Evolutionary conservation across 2,797 vertebrate species (phyloP).

Genomic region (Karalla daura): DNA sequence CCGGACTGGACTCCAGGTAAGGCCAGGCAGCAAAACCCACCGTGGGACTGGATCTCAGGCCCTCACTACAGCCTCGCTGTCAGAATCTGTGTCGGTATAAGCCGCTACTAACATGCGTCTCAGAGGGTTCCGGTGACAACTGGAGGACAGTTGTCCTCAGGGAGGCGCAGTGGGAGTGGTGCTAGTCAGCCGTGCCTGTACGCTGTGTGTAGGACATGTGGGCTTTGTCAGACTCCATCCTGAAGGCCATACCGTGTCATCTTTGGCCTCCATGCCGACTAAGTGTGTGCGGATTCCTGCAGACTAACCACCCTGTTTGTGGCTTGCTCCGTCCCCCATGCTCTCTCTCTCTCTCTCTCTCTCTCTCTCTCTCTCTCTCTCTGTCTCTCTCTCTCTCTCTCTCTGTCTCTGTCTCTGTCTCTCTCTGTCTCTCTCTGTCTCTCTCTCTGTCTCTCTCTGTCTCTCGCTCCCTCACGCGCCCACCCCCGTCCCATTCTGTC

Average conservation of each 20-base stretch:
- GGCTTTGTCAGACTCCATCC: neutral
- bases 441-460: conserved; percentile 62
- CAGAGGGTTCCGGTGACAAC: too few species aligned
- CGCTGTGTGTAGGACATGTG: neutral
- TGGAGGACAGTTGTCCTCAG: too few species aligned
- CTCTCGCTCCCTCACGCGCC: too few species aligned
- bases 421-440: conserved; percentile 48
- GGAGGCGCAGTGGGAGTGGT: too few species aligned
- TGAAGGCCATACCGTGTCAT: neutral
- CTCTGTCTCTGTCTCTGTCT: too few species aligned
- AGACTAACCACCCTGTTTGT: conserved; percentile 18
- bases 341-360: conserved; percentile 1
- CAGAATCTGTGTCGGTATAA: too few species aligned
- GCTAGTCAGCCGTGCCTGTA: too few species aligned
- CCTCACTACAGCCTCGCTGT: too few species aligned
- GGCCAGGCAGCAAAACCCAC: neutral
- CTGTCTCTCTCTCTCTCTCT: neutral
- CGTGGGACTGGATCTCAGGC: neutral
- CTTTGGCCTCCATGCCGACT: neutral
- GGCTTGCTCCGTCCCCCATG: neutral
- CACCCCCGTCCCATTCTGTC: neutral
- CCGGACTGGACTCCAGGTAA: conserved; percentile 61
- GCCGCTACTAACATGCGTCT: too few species aligned
- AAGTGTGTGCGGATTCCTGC: conserved; percentile 16
- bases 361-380: too few species aligned